Evolutionary conservation across 2,797 vertebrate species (phyloP), one percentile per base, ranked within the genome.

Genomic region (Apodemus agrarius): DNA sequence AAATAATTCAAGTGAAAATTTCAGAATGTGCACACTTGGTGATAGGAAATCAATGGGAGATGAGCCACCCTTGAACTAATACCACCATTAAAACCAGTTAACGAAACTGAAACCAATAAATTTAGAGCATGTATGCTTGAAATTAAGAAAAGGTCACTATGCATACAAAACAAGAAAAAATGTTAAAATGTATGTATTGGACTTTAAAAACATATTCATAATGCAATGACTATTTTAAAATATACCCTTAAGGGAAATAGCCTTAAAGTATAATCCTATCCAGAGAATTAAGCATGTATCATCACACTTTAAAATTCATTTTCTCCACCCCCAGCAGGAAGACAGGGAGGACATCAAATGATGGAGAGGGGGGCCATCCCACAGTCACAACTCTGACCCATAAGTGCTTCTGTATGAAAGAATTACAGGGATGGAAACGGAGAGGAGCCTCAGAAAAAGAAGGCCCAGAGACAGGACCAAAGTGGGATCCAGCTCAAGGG

Each of bases 181-280:
- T 31, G 4, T 65, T 89, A 52, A 94, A n/a, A 59, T 14, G 1
- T 3, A 22, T 90, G 49, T 80, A 22, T 43, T 65, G 17, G 74
- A 37, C 24, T n/a, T 90, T 93, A 59, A n/a, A 57, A 81, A 79
- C 54, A 72, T 54, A 85, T 54, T 84, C 89, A 54, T 43, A 93
- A 90, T 26, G 29, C 3, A 80, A 57, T n/a, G 6, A 72, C 26
- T 40, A 88, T 43, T 74, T 54, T 40, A 74, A 88, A 54, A 40
- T 26, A 83, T 11, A 75, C 40, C 26, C 37, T 65, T 29, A 81
- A 80, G 59, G 4, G 75, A 61, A 80, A 85, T 61, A 54, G 52
- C 1, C 24, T 86, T 76, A 94, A 94, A 92, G 80, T 65, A 75
- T 43, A 83, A 83, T 78, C 87, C 26, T 59, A 11, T 49, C 87